phyloP scores from a whole-genome alignment of 2,113 vertebrate species.

The Hypanus sabinus region DNA sequence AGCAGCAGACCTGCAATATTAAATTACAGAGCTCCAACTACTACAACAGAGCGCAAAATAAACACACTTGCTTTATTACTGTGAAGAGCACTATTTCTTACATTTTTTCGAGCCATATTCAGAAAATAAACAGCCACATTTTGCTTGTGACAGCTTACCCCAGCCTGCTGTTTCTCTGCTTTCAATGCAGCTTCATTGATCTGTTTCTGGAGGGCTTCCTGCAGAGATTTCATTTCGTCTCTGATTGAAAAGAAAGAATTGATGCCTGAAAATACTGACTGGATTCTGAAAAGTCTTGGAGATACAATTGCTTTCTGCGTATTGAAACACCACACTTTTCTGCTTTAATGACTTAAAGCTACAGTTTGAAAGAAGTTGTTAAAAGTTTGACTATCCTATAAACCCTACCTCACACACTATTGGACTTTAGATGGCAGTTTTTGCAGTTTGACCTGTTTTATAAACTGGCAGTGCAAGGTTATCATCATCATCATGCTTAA shows the following conservation, averaged over 20 bases:
- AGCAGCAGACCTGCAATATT: neutral
- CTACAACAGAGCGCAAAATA: neutral
- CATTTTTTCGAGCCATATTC: constrained; percentile 17
- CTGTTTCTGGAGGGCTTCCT: constrained; percentile 88
- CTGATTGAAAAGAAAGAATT: constrained; percentile 56
- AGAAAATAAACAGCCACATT: constrained; percentile 37
- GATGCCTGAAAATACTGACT: neutral
- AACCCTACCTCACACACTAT: neutral
- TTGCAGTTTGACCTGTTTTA: neutral
- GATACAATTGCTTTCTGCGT: neutral
- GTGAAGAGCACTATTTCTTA: neutral
- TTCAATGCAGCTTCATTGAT: constrained; percentile 85
- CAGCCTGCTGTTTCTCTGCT: constrained; percentile 90
- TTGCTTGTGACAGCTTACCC: constrained; percentile 62
- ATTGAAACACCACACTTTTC: neutral
- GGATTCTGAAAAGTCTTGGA: neutral
- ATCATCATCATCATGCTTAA: too few relatives aligned
- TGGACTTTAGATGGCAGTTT: neutral
- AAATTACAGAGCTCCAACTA: neutral
- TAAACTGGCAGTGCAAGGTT: neutral
- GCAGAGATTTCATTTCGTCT: constrained; percentile 95
- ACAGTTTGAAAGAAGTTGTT: neutral
- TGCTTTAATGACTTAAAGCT: neutral
- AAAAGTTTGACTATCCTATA: neutral
- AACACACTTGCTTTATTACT: neutral